Conservation (phyloP, 1,140 invertebrate genomes). For the Zaprionus capensis region DNA sequence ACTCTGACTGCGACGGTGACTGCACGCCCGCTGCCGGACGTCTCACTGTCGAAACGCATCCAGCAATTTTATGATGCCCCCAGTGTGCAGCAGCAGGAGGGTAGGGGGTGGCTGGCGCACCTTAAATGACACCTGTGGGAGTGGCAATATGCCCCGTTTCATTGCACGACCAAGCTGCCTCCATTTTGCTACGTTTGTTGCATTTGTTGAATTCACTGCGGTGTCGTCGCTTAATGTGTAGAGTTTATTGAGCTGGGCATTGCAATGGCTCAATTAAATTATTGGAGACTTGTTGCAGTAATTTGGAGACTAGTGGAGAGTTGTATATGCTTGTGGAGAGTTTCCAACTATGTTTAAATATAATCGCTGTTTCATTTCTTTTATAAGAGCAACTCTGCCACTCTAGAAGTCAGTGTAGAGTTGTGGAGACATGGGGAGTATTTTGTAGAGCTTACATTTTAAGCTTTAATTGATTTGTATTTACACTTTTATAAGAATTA, state of each 20-base stretch:
- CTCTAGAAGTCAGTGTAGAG: not conserved
- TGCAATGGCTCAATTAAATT: not conserved
- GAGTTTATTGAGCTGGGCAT: not conserved
- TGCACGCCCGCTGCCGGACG: not conserved
- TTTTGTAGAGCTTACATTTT: too few relatives aligned
- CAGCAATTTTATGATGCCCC: conserved; percentile 38
- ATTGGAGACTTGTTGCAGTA: not conserved
- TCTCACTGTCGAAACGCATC: conserved; percentile 26
- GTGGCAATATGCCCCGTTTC: conserved; percentile 7
- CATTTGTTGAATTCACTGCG: conserved; percentile 12
- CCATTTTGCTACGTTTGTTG: conserved; percentile 6
- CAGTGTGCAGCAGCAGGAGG: not conserved
- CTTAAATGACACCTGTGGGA: conserved; percentile 49
- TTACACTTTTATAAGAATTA: too few relatives aligned
- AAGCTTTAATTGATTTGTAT: too few relatives aligned
- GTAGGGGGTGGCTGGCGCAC: not conserved
- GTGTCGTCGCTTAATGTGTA: not conserved
- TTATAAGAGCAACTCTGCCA: too few relatives aligned
- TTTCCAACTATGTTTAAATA: not conserved
- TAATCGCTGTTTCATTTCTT: too few relatives aligned
- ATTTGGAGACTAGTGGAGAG: not conserved
- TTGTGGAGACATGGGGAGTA: not conserved
- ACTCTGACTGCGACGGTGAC: not conserved
- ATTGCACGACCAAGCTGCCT: not conserved
- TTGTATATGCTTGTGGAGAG: not conserved